Conservation (phyloP, 1,140 invertebrate species). For the Calosoma granatense region DNA sequence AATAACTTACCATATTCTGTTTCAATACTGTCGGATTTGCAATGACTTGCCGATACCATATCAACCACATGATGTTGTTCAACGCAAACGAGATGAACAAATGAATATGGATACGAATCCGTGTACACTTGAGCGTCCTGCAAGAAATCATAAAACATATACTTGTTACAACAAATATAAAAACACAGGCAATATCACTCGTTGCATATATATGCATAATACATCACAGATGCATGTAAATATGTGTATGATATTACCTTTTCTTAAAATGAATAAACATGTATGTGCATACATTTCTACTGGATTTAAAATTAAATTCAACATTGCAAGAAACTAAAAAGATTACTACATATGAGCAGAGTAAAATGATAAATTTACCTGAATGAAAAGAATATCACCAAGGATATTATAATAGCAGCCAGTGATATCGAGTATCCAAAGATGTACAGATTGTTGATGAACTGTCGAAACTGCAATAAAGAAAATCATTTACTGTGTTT, state of each 20-base stretch:
- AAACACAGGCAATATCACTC: no score
- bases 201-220: no score
- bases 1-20: constrained; percentile 38
- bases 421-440: constrained; percentile 29
- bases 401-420: constrained; percentile 23
- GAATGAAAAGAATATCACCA: constrained; percentile 27
- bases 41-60: constrained; percentile 49
- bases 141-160: constrained; percentile 16
- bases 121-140: constrained; percentile 60
- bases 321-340: no score
- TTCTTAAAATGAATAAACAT: no score
- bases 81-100: constrained; percentile 82
- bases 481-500: neutral
- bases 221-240: no score
- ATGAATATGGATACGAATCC: constrained; percentile 87
- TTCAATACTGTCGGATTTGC: constrained; percentile 36
- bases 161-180: neutral
- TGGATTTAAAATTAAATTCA: no score
- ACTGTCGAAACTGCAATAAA: constrained; percentile 24
- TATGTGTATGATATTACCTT: no score
- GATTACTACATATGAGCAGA: no score
- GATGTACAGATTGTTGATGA: constrained; percentile 26
- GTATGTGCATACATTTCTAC: no score
- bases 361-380: no score
- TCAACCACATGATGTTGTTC: constrained; percentile 56